Conservation (phyloP, 2,888 invertebrate genomes). For the Leptopilina myrica region DNA sequence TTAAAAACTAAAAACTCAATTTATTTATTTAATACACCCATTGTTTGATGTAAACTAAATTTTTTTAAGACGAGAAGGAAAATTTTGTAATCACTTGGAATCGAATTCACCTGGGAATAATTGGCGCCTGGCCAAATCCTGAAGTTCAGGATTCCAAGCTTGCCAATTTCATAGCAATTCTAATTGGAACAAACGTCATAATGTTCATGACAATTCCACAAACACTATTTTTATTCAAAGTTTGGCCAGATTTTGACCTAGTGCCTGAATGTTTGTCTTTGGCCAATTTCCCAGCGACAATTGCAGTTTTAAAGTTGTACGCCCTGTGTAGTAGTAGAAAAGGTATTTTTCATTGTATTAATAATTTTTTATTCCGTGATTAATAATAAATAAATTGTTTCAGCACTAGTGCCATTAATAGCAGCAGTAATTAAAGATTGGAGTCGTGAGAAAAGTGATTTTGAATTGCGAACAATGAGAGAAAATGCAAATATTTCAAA, state of each 20-base stretch:
- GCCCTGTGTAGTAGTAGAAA: constrained; percentile 44
- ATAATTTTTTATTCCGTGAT: background rate
- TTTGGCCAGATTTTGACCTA: constrained; percentile 50
- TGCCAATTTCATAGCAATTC: background rate
- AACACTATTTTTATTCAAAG: constrained; percentile 26
- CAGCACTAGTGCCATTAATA: constrained; percentile 44
- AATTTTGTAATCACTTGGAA: constrained; percentile 58
- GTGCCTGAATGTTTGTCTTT: constrained; percentile 45
- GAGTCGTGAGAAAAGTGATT: constrained; percentile 23
- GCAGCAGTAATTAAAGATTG: constrained; percentile 45
- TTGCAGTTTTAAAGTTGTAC: constrained; percentile 45
- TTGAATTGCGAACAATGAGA: constrained; percentile 39
- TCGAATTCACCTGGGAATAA: constrained; percentile 52
- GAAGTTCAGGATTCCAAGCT: background rate
- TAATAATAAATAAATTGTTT: background rate
- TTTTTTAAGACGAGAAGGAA: background rate
- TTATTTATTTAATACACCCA: too few species aligned
- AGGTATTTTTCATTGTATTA: constrained; percentile 42
- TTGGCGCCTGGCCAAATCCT: constrained; percentile 62
- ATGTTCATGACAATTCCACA: constrained; percentile 47
- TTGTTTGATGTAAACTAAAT: too few species aligned
- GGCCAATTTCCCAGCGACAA: constrained; percentile 43
- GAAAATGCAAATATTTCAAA: constrained; percentile 46
- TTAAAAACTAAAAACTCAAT: too few species aligned
- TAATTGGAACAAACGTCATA: constrained; percentile 43